Evolutionary conservation across 2,113 vertebrate genomes (phyloP), one percentile per base, ranked within the genome.

Genomic region (Ia io): DNA sequence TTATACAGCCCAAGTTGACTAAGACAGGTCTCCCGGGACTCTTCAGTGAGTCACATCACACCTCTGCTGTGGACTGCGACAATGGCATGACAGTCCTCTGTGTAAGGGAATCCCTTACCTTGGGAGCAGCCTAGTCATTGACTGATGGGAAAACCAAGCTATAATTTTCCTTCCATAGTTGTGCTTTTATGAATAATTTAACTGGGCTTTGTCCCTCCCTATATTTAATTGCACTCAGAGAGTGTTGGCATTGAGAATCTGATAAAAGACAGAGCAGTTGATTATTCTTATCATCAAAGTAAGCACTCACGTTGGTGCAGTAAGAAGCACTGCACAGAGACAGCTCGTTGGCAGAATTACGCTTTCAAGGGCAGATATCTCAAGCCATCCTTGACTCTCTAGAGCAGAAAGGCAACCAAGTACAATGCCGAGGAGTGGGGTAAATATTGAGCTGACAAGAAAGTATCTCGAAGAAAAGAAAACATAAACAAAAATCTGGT

Each of bases 221-320:
- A 88, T 91, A 20, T 65, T 93, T 95, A 83, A 96, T 71, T 94
- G 77, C 16, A 84, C 22, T 90, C 47, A 42, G 11, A 2, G 63
- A 47, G 37, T 63, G 2, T 51, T 93, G 74, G 59, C 93, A 93
- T 95, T 96, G 91, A 95, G 85, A 94, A 89, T 91, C 73, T 63
- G 92, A 61, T 89, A 67, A 77, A 96, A 96, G 70, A 87, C 83
- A 94, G 95, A 96, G 56, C 73, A 61, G 88, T 79, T 92, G 90
- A 95, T 97, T 51, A 90, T 94, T 95, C 65, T 89, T 51, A 84
- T 96, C 56, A 63, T 84, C 61, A 80, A 82, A 71, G 35, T 56
- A n/a, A 84, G 13, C 70, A 56, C 88, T 96, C 89, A 88, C 13
- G 8, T 23, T 63, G 70, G 9, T 13, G 3, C 20, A 16, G 28